These are phyloP conservation scores for Tachina lurida DNA, from an alignment of 2,888 invertebrate genomes.

Conservation along the genomic window DNA sequence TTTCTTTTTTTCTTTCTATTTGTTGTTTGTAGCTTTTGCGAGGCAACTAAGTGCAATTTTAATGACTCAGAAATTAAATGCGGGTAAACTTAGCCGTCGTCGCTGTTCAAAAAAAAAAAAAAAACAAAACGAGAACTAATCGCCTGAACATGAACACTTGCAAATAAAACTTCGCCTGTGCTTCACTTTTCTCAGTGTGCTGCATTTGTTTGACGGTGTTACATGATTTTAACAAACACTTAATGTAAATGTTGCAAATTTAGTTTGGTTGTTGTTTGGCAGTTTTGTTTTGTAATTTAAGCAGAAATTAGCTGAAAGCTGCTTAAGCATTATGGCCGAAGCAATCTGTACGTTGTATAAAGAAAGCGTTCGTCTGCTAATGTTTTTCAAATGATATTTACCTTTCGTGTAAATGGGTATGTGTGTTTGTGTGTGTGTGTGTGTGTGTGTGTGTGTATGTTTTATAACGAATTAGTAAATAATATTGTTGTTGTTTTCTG, in stretches of 20 bases:
- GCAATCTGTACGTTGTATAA: background rate
- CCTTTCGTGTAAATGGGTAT: background rate
- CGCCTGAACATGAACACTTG: slow-evolving; percentile 49
- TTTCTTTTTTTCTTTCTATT: slow-evolving; percentile 29
- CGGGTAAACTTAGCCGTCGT: slow-evolving; percentile 72
- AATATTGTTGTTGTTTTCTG: slow-evolving; percentile 70
- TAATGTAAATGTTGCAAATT: slow-evolving; percentile 70
- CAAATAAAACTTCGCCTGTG: background rate
- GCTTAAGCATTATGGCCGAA: slow-evolving; percentile 65
- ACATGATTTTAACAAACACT: slow-evolving; percentile 66
- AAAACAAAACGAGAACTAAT: slow-evolving; percentile 64
- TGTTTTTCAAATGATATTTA: slow-evolving; percentile 4
- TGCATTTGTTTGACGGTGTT: slow-evolving; percentile 17
- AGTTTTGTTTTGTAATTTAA: slow-evolving; percentile 74
- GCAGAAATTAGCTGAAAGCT: slow-evolving; percentile 77
- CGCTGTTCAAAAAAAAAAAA: slow-evolving; percentile 15
- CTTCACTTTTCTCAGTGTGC: background rate
- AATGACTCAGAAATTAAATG: slow-evolving; percentile 80
- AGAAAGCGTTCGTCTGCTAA: slow-evolving; percentile 42
- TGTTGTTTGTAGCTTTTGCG: background rate
- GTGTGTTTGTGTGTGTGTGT: background rate
- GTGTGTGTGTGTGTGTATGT: background rate
- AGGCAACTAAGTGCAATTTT: slow-evolving; percentile 74
- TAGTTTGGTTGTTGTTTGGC: slow-evolving; percentile 58
- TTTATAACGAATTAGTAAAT: slow-evolving; percentile 67